Conservation (phyloP, 1,140 invertebrate species). For the Panagrolaimus sp. region DNA sequence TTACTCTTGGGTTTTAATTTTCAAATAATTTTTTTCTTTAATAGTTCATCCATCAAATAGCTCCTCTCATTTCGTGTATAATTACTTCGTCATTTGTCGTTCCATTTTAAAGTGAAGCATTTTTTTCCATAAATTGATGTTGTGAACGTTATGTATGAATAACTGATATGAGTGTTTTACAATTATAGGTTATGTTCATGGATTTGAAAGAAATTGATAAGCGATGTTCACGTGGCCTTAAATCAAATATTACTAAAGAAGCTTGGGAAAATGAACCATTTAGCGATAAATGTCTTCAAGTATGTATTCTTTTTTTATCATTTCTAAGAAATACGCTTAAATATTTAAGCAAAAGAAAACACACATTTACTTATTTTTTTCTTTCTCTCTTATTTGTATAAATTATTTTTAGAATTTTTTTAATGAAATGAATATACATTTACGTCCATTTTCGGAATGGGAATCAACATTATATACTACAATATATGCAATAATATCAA, state of each 20-base stretch:
- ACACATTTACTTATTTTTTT: too few relatives aligned
- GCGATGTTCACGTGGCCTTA: conserved; percentile 38
- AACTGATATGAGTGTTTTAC: too few relatives aligned
- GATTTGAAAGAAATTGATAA: conserved; percentile 44
- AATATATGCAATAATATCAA: conserved; percentile 51
- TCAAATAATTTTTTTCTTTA: too few relatives aligned
- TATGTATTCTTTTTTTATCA: too few relatives aligned
- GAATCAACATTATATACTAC: conserved; percentile 52
- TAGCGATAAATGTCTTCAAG: too few relatives aligned
- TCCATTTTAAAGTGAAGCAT: too few relatives aligned
- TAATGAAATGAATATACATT: conserved; percentile 38
- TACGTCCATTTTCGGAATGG: conserved; percentile 45
- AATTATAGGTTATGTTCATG: conserved; percentile 47
- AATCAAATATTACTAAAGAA: conserved; percentile 17
- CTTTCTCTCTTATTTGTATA: not conserved
- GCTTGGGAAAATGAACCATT: not conserved
- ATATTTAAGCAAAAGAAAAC: not conserved
- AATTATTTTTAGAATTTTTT: conserved; percentile 44
- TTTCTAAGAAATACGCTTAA: not conserved
- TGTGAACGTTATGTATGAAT: too few relatives aligned
- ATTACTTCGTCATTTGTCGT: too few relatives aligned
- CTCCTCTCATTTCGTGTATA: too few relatives aligned
- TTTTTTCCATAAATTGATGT: too few relatives aligned
- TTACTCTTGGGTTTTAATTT: too few relatives aligned
- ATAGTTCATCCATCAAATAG: too few relatives aligned